Evolutionary conservation across 2,888 invertebrate genomes (phyloP), one percentile per base, ranked within the genome.

Genomic region (Lacanobia wlatinum): DNA sequence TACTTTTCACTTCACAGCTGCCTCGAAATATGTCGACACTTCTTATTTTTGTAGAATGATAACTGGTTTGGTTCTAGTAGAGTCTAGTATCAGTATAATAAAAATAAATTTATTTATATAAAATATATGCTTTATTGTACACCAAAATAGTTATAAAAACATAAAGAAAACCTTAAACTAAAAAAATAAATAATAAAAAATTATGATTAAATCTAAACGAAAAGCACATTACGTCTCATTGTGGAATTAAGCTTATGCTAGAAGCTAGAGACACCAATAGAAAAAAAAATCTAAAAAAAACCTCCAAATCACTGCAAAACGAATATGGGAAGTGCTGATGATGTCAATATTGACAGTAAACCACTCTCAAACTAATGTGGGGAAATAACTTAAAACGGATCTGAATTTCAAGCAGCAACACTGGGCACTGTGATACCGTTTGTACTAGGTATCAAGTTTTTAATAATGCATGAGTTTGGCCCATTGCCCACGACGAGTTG

Each of bases 1-100:
- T 76, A 79, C 75, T 81, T 84, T 85, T 82, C 80, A 75, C 76
- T 85, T 82, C 80, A 75, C 76, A 73, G 59, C 66, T 65, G 62
- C 18, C 69, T 56, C 46, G 38, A 65, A 76, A 72, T 76, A 64
- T 77, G 76, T 72, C 66, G 48, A 71, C 71, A 80, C 66, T 56
- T 48, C 21, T 72, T 21, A 56, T 60, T 43, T 63, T 50, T 62
- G 23, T 14, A 55, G 40, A 70, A 65, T 71, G 43, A 60, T 10
- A 69, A 64, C 65, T 55, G 38, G 34, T 77, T 43, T 50, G 16
- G 2, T 34, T 34, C 34, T 34, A 56, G 16, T 16, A 16, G 16
- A 5, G 34, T 2, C 3, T 65, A n/a, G 34, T 48, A 16, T 18
- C 8, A 10, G 7, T 7, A 43, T 38, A 34, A 16, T 50, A 50